A percentile compares a stretch with the other conserved stretches of the same genome.
Conservation (phyloP, 2,888 invertebrate genomes). For the Micropterix aruncella region DNA sequence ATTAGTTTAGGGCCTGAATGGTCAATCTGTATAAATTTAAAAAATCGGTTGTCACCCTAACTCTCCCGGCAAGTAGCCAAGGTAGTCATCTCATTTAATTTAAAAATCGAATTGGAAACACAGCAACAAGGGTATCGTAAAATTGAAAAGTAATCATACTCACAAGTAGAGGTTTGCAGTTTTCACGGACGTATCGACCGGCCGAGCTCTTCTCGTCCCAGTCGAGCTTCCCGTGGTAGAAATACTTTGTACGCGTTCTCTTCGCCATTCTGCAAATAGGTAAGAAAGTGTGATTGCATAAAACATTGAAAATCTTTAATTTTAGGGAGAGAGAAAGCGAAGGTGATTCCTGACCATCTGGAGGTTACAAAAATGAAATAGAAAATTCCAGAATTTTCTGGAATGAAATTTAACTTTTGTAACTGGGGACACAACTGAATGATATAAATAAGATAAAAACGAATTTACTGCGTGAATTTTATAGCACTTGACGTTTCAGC, state of each 20-base stretch:
- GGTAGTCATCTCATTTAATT: neutral
- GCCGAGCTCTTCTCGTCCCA: slow-evolving; percentile 97
- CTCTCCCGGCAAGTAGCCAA: neutral
- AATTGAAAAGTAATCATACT: slow-evolving; percentile 20
- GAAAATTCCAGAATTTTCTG: no score
- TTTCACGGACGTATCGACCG: slow-evolving; percentile 94
- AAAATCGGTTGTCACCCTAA: neutral
- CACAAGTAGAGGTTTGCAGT: slow-evolving; percentile 91
- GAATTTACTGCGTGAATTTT: no score
- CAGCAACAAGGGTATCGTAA: neutral
- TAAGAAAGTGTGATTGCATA: slow-evolving; percentile 7
- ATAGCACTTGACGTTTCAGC: no score
- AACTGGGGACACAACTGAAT: no score
- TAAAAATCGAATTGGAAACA: no score
- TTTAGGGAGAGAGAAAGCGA: neutral
- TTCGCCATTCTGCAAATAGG: slow-evolving; percentile 58
- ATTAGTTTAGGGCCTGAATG: neutral
- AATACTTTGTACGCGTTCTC: slow-evolving; percentile 94
- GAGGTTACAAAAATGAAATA: no score
- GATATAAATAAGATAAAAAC: no score
- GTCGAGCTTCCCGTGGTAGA: slow-evolving; percentile 92
- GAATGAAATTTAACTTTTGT: no score
- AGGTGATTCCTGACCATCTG: no score
- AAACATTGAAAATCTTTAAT: neutral
- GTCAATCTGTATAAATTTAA: neutral